phyloP scores from a whole-genome alignment of 1,140 invertebrate genomes.

The Pentalonia nigronervosa region DNA sequence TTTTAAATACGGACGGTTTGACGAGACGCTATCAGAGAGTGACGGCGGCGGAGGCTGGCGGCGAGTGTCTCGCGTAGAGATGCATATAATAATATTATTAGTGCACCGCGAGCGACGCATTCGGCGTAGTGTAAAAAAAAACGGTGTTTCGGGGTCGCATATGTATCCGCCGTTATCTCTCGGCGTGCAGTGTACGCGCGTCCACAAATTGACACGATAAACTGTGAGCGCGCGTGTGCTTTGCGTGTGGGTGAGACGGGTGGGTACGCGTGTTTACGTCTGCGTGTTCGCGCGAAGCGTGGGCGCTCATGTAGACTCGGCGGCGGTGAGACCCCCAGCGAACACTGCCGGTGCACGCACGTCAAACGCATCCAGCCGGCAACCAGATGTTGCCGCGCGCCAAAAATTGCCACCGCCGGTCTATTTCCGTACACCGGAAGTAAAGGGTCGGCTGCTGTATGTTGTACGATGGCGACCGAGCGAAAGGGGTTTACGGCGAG shows the following conservation, averaged over 20 bases:
- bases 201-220: neutral
- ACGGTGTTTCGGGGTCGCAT: neutral
- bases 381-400: slow-evolving; percentile 53
- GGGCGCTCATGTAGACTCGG: neutral
- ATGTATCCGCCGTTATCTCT: neutral
- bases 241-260: neutral
- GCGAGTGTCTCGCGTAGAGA: neutral
- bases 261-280: neutral
- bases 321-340: slow-evolving; percentile 20
- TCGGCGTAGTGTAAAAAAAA: slow-evolving; percentile 1
- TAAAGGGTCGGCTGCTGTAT: slow-evolving; percentile 12
- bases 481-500: neutral
- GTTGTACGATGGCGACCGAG: neutral
- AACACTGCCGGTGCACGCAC: slow-evolving; percentile 27
- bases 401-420: slow-evolving; percentile 50
- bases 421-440: slow-evolving; percentile 54
- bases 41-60: neutral
- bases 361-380: slow-evolving; percentile 46
- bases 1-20: neutral
- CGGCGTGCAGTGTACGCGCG: neutral
- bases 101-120: neutral
- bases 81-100: neutral
- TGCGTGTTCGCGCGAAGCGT: neutral
- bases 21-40: neutral
- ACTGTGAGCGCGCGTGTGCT: no score